Percentiles rank a stretch among this genome's conserved stretches.
Conservation (phyloP, 2,888 invertebrate species). For the Orgyia antiqua region DNA sequence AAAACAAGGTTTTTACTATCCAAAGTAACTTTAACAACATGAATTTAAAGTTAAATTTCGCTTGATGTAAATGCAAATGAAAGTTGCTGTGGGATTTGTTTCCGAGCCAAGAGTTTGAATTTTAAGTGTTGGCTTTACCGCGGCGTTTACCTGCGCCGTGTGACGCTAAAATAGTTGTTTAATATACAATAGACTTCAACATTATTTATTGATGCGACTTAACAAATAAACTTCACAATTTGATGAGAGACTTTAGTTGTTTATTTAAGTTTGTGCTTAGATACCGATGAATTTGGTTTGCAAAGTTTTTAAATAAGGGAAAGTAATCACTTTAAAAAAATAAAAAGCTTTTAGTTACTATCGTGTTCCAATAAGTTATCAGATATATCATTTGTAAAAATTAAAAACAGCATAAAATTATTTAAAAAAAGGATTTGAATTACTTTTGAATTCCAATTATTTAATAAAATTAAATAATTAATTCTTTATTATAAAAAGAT, state of each 20-base stretch:
- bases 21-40: constrained; percentile 20
- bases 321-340: too few species aligned
- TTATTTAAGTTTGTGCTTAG: too few species aligned
- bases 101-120: constrained; percentile 36
- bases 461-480: too few species aligned
- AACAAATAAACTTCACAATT: constrained; percentile 16
- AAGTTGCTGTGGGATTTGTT: constrained; percentile 23
- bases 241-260: constrained; percentile 8
- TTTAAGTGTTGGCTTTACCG: constrained; percentile 33
- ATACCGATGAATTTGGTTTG: not conserved
- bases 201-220: constrained; percentile 25
- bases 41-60: constrained; percentile 22
- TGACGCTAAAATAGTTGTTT: constrained; percentile 28
- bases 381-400: too few species aligned
- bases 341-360: too few species aligned
- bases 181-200: constrained; percentile 30
- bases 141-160: constrained; percentile 26
- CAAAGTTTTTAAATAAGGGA: not conserved
- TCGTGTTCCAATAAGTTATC: too few species aligned
- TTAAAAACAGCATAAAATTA: too few species aligned
- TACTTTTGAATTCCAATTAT: too few species aligned
- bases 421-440: too few species aligned
- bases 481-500: too few species aligned
- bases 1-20: constrained; percentile 11
- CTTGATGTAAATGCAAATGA: constrained; percentile 8